These are phyloP conservation scores for Mesocentrotus franciscanus DNA, from an alignment of 53 echinoderm and acorn worm species.

Conservation along the genomic window DNA sequence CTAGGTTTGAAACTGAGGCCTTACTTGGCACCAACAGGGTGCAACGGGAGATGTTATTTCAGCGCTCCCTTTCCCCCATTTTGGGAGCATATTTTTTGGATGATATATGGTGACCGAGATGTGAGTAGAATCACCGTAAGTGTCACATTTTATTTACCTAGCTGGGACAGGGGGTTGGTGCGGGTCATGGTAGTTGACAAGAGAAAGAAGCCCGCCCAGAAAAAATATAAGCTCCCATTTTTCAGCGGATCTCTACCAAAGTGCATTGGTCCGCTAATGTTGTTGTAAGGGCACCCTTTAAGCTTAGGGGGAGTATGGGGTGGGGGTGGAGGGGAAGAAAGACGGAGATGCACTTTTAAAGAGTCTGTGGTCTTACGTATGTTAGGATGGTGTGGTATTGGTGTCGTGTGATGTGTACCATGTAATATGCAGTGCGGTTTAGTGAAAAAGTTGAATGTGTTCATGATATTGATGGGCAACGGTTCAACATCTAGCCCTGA, in stretches of 20 bases:
- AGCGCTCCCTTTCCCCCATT: constrained; percentile 19
- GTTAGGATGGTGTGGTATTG: no score
- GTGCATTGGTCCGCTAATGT: constrained; percentile 19
- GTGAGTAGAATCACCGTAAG: constrained; percentile 38
- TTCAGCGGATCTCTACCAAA: not conserved
- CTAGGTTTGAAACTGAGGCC: not conserved
- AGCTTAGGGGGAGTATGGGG: not conserved
- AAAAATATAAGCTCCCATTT: constrained; percentile 32
- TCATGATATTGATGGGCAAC: not conserved
- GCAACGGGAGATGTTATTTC: not conserved
- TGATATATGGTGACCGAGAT: constrained; percentile 32
- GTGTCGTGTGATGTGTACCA: no score
- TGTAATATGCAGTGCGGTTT: no score
- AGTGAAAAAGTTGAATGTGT: not conserved
- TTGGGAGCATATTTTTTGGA: not conserved
- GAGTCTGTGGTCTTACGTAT: no score
- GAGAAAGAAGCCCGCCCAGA: constrained; percentile 7
- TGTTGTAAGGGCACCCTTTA: constrained; percentile 24
- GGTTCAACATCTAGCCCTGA: no score
- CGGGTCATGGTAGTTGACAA: not conserved
- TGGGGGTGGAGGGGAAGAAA: not conserved
- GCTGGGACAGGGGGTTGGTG: constrained; percentile 43
- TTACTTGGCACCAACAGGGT: not conserved
- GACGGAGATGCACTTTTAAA: no score
- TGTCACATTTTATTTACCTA: constrained; percentile 44